Conservation (phyloP, 53 echinoderm and acorn worm genomes). For the Zoroaster sp. region DNA sequence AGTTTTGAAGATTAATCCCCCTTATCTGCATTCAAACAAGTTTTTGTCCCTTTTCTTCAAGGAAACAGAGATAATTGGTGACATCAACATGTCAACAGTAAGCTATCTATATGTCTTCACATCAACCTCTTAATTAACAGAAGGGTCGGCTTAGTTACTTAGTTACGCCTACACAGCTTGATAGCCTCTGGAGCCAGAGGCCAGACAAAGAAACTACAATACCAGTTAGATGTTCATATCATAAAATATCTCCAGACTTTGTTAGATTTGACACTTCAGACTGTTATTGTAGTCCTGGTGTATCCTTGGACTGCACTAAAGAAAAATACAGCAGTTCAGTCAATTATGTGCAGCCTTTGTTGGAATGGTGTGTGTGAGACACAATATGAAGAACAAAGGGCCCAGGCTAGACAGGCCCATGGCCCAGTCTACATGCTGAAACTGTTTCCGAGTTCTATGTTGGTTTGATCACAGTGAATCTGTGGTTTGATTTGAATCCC, state of each 20-base stretch:
- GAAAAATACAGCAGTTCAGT: not conserved
- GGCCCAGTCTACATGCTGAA: not conserved
- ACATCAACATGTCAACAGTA: not conserved
- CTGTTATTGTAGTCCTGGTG: not conserved
- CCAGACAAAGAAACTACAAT: not conserved
- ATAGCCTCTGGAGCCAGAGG: not conserved
- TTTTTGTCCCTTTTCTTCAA: not conserved
- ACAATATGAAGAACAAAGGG: not conserved
- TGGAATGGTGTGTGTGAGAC: not conserved
- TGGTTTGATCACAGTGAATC: not conserved
- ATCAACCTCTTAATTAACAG: not conserved
- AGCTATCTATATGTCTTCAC: not conserved
- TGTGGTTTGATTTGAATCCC: not conserved
- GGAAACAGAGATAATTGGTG: not conserved
- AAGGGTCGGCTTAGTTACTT: conserved; percentile 1
- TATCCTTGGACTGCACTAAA: not conserved
- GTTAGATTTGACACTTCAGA: not conserved
- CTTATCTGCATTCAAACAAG: not conserved
- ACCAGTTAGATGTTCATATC: not conserved
- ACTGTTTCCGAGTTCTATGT: not conserved
- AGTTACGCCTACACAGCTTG: conserved; percentile 1
- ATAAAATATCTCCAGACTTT: not conserved
- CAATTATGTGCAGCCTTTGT: not conserved
- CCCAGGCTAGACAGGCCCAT: not conserved
- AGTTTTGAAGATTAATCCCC: not conserved